Base-by-base conservation (phyloP, 2,888 invertebrate species). In the Drosophila nigricruria region DNA sequence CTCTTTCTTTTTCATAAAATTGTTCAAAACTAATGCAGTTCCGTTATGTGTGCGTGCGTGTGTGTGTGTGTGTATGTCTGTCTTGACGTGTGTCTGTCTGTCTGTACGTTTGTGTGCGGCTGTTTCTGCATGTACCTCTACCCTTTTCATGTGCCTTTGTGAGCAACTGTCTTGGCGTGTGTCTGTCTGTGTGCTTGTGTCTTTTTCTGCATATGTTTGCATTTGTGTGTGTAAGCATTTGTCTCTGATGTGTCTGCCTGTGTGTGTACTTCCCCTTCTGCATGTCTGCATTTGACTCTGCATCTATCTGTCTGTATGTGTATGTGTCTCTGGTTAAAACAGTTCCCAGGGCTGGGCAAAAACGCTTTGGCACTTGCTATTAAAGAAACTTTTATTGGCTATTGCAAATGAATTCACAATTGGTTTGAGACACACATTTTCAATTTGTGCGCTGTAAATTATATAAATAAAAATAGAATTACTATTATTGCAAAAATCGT, bases 341-440 rank as follows among this genome's bases (percentile, higher is more conserved):
- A 38, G 20, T 30, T 40, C 10, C 10, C 9, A 42, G 56, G 40
- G 42, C 61, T 73, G 76, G 68, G 69, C 72, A 81, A n/a, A n/a
- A 42, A 82, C 66, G 61, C 70, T 73, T 73, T 61, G 70, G 75
- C 68, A 79, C 84, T 88, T 85, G 79, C 84, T 78, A 78, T 81
- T 79, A 81, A 77, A 64, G 76, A 72, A 62, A 62, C 76, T 86
- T 90, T 86, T 81, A 77, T 72, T 79, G 83, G 88, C 82, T 86
- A 90, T 81, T 90, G 91, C 85, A 91, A 91, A 91, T 90, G 78
- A 80, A 80, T 83, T 83, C 91, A 90, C 88, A 85, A 85, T 85
- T 88, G 75, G 86, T 66, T 78, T 82, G 70, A 72, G 70, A 84
- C 84, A 86, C 86, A 86, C 84, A 83, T 73, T 87, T 73, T 85